phyloP scores from a whole-genome alignment of 2,888 invertebrate species.

The Artemia sinica region DNA sequence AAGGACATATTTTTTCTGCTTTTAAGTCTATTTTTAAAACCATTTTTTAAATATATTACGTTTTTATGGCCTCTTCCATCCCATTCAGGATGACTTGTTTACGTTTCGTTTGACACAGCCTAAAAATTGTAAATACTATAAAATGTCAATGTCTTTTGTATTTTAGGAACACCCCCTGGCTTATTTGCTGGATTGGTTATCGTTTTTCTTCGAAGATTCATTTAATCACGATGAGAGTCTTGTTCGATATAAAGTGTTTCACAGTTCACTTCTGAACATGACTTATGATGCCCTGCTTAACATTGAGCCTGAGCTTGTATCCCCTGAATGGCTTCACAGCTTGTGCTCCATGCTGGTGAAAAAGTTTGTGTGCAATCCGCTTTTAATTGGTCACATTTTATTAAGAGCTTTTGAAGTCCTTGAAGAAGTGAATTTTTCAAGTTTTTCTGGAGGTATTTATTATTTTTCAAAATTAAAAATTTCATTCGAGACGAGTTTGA shows the following conservation, averaged over 20 bases:
- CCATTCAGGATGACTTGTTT: no score
- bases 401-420: not conserved
- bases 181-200: not conserved
- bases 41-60: no score
- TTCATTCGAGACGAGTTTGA: no score
- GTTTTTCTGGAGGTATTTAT: not conserved
- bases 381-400: not conserved
- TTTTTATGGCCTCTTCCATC: no score
- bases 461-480: not conserved
- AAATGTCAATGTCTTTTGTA: not conserved
- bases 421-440: not conserved
- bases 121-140: no score
- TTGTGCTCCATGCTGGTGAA: not conserved
- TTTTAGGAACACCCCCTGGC: conserved; percentile 3
- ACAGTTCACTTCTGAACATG: not conserved
- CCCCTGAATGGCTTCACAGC: conserved; percentile 11
- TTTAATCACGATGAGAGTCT: conserved; percentile 5
- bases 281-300: not conserved
- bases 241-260: conserved; percentile 7
- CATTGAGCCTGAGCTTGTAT: not conserved
- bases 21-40: no score
- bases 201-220: not conserved
- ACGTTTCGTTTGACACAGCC: no score
- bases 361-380: not conserved
- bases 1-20: no score